Percentiles rank a stretch among this genome's conserved stretches.
Conservation (phyloP, 2,888 invertebrate genomes). For the Melangyna quadrimaculata region DNA sequence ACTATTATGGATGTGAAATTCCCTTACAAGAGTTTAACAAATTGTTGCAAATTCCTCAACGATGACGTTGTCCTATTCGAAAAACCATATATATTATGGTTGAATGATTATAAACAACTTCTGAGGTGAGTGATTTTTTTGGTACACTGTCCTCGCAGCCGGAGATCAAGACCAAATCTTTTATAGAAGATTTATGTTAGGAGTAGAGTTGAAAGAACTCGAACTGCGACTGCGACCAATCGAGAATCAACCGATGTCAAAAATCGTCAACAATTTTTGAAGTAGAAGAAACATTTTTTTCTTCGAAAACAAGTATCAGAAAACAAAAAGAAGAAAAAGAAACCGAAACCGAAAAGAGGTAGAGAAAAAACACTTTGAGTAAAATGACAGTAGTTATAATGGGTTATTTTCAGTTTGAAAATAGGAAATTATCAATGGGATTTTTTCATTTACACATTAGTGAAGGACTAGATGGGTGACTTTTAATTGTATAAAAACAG, state of each 20-base stretch:
- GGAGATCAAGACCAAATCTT: neutral
- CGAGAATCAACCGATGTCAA: conserved; percentile 40
- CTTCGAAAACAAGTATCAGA: conserved; percentile 23
- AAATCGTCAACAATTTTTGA: conserved; percentile 65
- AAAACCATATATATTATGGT: conserved; percentile 9
- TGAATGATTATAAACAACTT: neutral
- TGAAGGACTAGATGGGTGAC: neutral
- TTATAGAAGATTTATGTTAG: neutral
- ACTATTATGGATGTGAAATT: neutral
- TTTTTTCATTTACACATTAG: neutral
- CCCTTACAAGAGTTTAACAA: neutral
- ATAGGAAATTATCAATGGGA: neutral
- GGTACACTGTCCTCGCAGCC: neutral
- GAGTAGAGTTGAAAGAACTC: conserved; percentile 52
- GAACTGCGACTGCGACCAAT: conserved; percentile 25
- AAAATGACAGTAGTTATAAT: conserved; percentile 41
- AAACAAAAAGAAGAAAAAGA: neutral
- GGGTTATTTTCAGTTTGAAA: conserved; percentile 19
- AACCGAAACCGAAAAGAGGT: neutral
- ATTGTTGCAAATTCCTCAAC: neutral
- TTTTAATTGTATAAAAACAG: too few species aligned
- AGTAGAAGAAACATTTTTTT: conserved; percentile 21
- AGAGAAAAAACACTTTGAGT: conserved; percentile 6
- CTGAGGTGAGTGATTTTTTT: neutral
- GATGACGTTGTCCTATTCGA: neutral